Base-by-base conservation (phyloP, 2,797 vertebrate genomes). In the Hafferia zeledoni region DNA sequence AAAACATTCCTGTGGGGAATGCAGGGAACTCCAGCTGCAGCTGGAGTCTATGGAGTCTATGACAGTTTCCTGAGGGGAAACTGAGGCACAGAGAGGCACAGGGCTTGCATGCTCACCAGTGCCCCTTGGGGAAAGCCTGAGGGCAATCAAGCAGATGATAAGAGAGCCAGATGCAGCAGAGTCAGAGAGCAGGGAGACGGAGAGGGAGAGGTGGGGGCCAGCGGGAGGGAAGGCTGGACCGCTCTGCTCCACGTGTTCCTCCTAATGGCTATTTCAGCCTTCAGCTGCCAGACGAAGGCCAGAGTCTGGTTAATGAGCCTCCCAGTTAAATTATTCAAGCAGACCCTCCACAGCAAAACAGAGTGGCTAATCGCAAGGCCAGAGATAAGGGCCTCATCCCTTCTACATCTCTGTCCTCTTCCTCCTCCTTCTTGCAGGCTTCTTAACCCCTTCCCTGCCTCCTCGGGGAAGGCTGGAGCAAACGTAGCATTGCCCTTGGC, bases 201-300 rank as follows among this genome's bases (percentile, higher is more conserved):
- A 57, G 23, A 47, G 50, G 63, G 27, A 59, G 13, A 5, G 9
- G 37, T 69, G 37, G 24, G 50, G 56, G 55, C 49, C 4, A 3
- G 28, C 12, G 27, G 76, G 64, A 65, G 52, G 41, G 18, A 55
- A 78, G 31, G 68, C 81, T 67, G 35, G 19, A 64, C 82, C 2
- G 39, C 25, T 33, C n/a, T 1, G 2, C 9, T 19, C 50, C 1
- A 4, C 2, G 4, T 23, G 57, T 69, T 95, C 74, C 61, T 74
- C 50, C 76, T 94, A 91, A 97, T 92, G 90, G 95, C 91, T 79
- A 44, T 86, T 96, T 92, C 93, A 96, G 97, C 93, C 92, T 93
- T 86, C 95, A 94, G 91, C 71, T 10, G 13, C 69, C 92, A 94
- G 95, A 94, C 12, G 83, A 95, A 96, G 96, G 95, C 95, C 96